Evolutionary conservation across 2,113 vertebrate genomes (phyloP), one percentile per base, ranked within the genome.

Genomic region (Scolopax mira): DNA sequence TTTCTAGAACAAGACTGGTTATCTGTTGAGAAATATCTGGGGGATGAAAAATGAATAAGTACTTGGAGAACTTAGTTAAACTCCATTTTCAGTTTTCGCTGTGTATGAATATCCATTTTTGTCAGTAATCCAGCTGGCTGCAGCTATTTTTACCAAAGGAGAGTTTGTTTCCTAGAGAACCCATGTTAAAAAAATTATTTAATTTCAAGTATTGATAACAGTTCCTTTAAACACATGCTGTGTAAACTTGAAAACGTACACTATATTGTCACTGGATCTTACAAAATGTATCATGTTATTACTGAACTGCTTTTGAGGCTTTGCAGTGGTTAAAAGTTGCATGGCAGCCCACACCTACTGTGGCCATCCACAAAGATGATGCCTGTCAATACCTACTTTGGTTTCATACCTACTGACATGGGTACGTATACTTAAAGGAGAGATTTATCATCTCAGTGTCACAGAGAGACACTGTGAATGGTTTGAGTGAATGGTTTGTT

Each of bases 151-250:
- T 93, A 92, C 83, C 23, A 27, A 79, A 88, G 72, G 54, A 65
- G n/a, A 58, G 10, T 79, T 94, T 75, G 73, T 75, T 95, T 91
- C 58, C 60, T 93, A 58, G 75, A 94, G 85, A 91, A 80, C 23
- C 39, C 21, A 3, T 39, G 62, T 85, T 88, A 82, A 79, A 91
- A 25, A 67, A 70, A 46, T 70, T 62, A 27, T 39, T 94, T 86
- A 28, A n/a, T 39, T 90, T 80, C 18, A 27, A 71, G 44, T 10
- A 17, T 81, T 75, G 8, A 46, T 92, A 42, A 93, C 46, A 19
- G 52, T 31, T 55, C 24, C 35, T 84, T 92, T 35, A 86, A 90
- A 81, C 19, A 35, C 42, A 27, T 14, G 7, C 44, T 87, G 44
- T 66, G 57, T 75, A 65, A 88, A 75, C 46, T n/a, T 67, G 72